Base-by-base conservation (phyloP, 2,797 vertebrate genomes). In the Halcyon chelicuti region DNA sequence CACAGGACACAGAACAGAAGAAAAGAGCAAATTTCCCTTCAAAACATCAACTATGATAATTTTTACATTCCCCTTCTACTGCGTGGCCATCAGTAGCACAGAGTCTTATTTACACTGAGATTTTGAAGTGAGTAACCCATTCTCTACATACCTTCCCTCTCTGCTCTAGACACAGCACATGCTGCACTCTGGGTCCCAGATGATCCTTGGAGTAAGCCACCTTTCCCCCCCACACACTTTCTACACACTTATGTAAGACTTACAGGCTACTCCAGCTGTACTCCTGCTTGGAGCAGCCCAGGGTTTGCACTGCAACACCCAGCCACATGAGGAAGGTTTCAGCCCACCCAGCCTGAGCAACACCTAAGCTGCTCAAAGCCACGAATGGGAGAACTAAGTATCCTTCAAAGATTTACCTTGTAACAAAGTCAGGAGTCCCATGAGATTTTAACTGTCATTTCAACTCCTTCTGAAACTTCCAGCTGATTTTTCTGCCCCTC, bases 21-120 rank as follows among this genome's bases (percentile, higher is more conserved):
- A 73, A 76, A 46, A 68, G 21, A 70, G 61, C 16, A 46, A 35
- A 21, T 58, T 46, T 22, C 83, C 25, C 15, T 74, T 92, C 58
- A 71, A 78, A 84, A 51, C 14, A 68, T 10, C 0, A 0, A 57
- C 4, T 2, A 7, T 8, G 5, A 71, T 31, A 47, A 80, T 63
- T 12, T 72, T 66, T 3, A 70, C 7, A 33, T 46, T 75, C 29
- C 35, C 14, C 23, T 79, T 76, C 22, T 46, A 44, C 55, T 44
- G 9, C 17, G 18, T 26, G 65, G 46, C 51, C 12, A n/a, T 14
- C 26, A 49, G 14, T 7, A 79, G 25, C 58, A 84, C 14, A 52
- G 6, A 54, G 5, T 31, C 10, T 9, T 51, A 51, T 55, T 77
- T 68, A 35, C 18, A 61, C 0, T 2, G 21, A 28, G 14, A 65